These are phyloP conservation scores for Maconellicoccus hirsutus DNA, from an alignment of 1,140 invertebrate genomes.

Conservation along the genomic window DNA sequence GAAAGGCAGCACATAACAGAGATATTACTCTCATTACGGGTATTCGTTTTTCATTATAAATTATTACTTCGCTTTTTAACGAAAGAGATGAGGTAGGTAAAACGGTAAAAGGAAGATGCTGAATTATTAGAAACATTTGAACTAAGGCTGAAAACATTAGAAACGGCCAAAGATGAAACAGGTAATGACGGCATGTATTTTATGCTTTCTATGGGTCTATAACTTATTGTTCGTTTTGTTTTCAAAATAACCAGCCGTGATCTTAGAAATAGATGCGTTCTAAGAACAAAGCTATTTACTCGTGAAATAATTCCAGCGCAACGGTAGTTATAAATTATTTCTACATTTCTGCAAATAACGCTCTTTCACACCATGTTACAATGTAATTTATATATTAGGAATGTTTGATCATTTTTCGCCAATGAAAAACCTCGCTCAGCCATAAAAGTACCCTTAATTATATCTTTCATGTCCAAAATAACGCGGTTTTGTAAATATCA, in stretches of 20 bases:
- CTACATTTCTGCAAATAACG: neutral
- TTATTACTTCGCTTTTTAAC: conserved; percentile 1
- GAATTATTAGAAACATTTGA: conserved; percentile 6
- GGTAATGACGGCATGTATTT: neutral
- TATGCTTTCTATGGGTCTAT: conserved; percentile 3
- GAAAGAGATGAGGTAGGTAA: neutral
- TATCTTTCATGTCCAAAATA: too few species aligned
- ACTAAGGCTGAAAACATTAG: neutral
- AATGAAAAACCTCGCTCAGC: too few species aligned
- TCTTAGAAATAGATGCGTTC: conserved; percentile 8
- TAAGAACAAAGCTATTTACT: neutral
- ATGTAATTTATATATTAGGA: neutral
- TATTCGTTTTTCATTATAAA: neutral
- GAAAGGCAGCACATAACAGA: neutral
- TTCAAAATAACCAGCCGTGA: neutral
- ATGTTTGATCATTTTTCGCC: neutral
- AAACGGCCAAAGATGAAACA: conserved; percentile 3
- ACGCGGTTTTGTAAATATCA: too few species aligned
- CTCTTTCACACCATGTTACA: neutral
- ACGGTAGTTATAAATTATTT: conserved; percentile 9
- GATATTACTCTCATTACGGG: neutral
- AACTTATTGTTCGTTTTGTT: conserved; percentile 9
- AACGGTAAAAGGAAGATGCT: neutral
- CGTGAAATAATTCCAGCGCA: conserved; percentile 3
- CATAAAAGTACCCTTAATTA: too few species aligned